Conservation (phyloP, 2,797 vertebrate genomes). For the Rhinophrynus dorsalis region DNA sequence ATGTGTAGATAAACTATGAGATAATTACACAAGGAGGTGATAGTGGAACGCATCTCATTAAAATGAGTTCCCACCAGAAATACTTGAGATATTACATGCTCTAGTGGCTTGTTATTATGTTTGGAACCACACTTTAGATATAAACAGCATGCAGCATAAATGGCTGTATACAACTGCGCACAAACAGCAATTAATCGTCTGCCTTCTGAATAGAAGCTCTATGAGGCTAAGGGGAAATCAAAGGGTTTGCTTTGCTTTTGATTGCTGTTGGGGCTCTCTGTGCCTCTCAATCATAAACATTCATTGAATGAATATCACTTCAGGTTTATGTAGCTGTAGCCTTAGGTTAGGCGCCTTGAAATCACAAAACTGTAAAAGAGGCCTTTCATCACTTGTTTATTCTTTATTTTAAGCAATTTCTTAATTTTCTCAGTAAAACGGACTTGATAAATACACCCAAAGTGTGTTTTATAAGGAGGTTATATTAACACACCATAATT, state of each 20-base stretch:
- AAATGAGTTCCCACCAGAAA: constrained; percentile 47
- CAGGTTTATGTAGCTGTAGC: constrained; percentile 41
- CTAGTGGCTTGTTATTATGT: constrained; percentile 50
- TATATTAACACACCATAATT: constrained; percentile 47
- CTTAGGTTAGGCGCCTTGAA: constrained; percentile 23
- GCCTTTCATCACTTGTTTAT: constrained; percentile 37
- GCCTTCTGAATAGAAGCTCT: constrained; percentile 57
- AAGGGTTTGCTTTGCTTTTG: constrained; percentile 52
- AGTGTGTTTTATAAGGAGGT: constrained; percentile 45
- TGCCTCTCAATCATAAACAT: constrained; percentile 55
- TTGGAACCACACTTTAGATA: constrained; percentile 51
- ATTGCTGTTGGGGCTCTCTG: background rate
- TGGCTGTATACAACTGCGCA: constrained; percentile 48
- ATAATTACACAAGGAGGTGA: constrained; percentile 25
- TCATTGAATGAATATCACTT: constrained; percentile 55
- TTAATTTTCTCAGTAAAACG: background rate
- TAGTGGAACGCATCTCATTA: constrained; percentile 49
- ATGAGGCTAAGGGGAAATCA: constrained; percentile 57
- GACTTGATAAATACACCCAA: constrained; percentile 44
- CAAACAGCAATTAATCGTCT: constrained; percentile 58
- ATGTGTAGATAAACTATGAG: constrained; percentile 27
- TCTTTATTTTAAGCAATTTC: background rate
- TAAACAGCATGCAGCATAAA: constrained; percentile 41
- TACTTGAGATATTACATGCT: constrained; percentile 40
- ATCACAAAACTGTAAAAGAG: constrained; percentile 24